Evolutionary conservation across 2,797 vertebrate genomes (phyloP), one percentile per base, ranked within the genome.

Genomic region (Poecilia gillii): DNA sequence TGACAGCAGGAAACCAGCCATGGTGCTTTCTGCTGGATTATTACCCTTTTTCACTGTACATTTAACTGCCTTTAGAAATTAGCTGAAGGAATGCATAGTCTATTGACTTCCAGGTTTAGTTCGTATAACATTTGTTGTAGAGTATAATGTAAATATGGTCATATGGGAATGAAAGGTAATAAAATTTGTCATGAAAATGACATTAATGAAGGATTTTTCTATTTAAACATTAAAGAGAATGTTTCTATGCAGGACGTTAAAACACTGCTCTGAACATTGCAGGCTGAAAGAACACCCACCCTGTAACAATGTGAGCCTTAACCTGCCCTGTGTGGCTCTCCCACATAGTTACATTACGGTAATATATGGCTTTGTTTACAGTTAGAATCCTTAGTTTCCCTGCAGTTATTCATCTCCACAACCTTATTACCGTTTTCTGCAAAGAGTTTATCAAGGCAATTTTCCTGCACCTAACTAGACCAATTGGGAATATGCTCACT

Each of bases 381-480:
- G 91, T 89, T 11, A 75, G 55, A 83, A 90, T 90, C 90, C 86
- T 45, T 76, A 83, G 93, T 31, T 82, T 87, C 49, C 91, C 91
- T 85, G 87, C 94, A 94, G 82, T 95, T 96, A 96, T 97, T 96
- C 94, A 96, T 97, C 97, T 95, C 91, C 90, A 84, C 88, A 84
- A 94, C 78, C 89, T 96, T 96, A 96, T 96, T 96, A 94, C 95
- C 92, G 95, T 95, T 96, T 95, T 92, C 96, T 97, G 95, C 94
- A 86, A 95, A 90, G 94, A 96, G 95, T 93, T 97, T 96, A 97
- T 97, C 96, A 96, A 93, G 90, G 95, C 95, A 96, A 94, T 96
- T 96, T 96, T 92, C 89, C 95, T 81, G 93, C 91, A 93, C 87
- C 94, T 98, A 98, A 98, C 96, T 96, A 98, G 97, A 96, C 96